Evolutionary conservation across 2,113 vertebrate genomes (phyloP).

Genomic region (Ivindomyrus marchei): DNA sequence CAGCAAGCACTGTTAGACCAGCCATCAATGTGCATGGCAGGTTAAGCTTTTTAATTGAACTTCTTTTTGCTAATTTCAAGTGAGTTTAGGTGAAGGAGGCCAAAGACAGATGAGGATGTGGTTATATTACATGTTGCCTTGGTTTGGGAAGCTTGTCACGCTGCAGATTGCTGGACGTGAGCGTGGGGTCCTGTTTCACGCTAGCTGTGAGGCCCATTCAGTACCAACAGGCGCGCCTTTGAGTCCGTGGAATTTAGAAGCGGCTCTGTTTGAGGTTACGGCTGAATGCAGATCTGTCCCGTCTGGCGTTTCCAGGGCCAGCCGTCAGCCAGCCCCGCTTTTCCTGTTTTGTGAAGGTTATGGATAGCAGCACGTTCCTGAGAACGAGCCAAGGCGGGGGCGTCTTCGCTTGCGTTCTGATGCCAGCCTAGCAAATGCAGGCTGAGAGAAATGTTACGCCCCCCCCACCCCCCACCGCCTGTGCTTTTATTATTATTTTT

Average conservation of each 20-base stretch:
- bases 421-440: not conserved
- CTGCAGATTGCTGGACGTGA: not conserved
- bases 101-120: not conserved
- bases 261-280: not conserved
- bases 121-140: not conserved
- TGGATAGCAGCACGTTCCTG: not conserved
- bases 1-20: not conserved
- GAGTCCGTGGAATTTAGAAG: not conserved
- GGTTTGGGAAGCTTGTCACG: not conserved
- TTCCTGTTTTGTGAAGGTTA: not conserved
- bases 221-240: not conserved
- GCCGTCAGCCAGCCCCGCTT: not conserved
- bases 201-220: not conserved
- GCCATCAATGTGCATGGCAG: not conserved
- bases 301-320: not conserved
- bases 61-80: not conserved
- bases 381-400: not conserved
- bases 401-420: not conserved
- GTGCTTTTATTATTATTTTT: not conserved
- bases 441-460: not conserved
- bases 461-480: not conserved
- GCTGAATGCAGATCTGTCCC: not conserved
- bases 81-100: not conserved
- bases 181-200: not conserved
- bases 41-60: not conserved